Evolutionary conservation across 1,140 invertebrate genomes (phyloP), one percentile per base, ranked within the genome.

Genomic region (Polypedilum pembai): DNA sequence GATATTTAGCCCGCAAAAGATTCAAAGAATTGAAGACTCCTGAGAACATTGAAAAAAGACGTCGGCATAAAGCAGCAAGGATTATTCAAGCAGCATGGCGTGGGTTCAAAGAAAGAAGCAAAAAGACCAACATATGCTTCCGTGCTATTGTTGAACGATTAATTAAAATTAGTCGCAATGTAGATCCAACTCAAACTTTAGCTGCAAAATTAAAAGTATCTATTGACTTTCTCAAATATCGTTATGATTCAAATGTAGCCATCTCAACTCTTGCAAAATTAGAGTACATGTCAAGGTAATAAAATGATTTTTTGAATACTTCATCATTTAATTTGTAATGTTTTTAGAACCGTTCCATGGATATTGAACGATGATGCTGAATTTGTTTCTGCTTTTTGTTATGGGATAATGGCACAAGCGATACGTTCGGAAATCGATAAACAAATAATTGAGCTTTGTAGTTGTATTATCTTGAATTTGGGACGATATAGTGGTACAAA

Each of bases 51-150:
- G 80, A 86, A 75, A 78, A 83, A 56, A 78, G 83, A 75, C 81
- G 80, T 73, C 77, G 78, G 1, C 79, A 85, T 72, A 84, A 80
- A 75, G 87, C 89, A 1, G 89, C 87, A 24, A 83, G 81, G 0
- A 85, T 85, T 76, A 90, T 91, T 76, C 89, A 90, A 82, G 85
- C 87, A 15, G 76, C 84, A n/a, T 91, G 88, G 86, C 86, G 86
- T 74, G 89, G 89, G 1, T 86, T 88, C 77, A 79, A 75, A 15
- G 80, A 83, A 15, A 84, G 89, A 8, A 77, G 80, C 40, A 77
- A 76, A 4, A 77, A 77, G 10, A 77, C 77, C 0, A 77, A 78
- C 66, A 75, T 77, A 15, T 76, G 74, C 2, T 75, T 89, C 0
- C 78, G 84, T 8, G 79, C 81, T 18, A 84, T 87, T 40, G 82